A percentile compares a stretch with the other conserved stretches of the same genome.
These are phyloP conservation scores for Ptyas mucosa DNA, from an alignment of 2,113 vertebrate species.

Conservation along the genomic window DNA sequence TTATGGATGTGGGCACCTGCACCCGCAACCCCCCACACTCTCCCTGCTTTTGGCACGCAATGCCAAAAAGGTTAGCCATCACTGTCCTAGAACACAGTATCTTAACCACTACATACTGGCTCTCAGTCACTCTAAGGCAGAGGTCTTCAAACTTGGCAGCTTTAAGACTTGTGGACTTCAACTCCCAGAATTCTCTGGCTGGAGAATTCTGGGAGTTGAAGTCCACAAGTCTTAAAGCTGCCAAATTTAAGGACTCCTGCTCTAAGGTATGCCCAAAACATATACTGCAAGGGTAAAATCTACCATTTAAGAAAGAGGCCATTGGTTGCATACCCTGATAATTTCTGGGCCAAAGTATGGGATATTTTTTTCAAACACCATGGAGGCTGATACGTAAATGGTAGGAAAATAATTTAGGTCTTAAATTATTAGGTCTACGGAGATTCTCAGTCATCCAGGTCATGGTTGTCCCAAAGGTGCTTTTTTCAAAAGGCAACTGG, in stretches of 20 bases:
- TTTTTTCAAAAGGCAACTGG: not conserved
- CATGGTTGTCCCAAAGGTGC: not conserved
- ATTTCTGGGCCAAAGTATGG: not conserved
- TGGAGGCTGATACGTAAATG: not conserved
- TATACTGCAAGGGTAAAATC: not conserved
- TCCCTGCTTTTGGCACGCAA: too few relatives aligned
- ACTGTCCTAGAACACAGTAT: not conserved
- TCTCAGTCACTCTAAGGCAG: not conserved
- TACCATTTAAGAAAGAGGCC: not conserved
- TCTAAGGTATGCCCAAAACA: not conserved
- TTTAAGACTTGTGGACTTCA: too few relatives aligned
- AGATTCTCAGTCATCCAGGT: not conserved
- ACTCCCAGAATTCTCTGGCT: too few relatives aligned
- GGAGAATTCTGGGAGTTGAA: too few relatives aligned
- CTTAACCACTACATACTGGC: not conserved
- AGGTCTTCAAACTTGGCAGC: too few relatives aligned
- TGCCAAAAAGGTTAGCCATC: too few relatives aligned
- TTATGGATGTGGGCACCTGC: too few relatives aligned
- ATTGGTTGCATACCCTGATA: not conserved
- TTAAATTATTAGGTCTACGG: not conserved
- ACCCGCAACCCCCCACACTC: too few relatives aligned
- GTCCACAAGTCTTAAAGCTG: too few relatives aligned
- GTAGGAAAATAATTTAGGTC: not conserved
- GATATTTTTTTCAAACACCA: not conserved
- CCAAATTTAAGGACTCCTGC: too few relatives aligned